These are phyloP conservation scores for Apamea sordens DNA, from an alignment of 2,888 invertebrate genomes.

Conservation along the genomic window DNA sequence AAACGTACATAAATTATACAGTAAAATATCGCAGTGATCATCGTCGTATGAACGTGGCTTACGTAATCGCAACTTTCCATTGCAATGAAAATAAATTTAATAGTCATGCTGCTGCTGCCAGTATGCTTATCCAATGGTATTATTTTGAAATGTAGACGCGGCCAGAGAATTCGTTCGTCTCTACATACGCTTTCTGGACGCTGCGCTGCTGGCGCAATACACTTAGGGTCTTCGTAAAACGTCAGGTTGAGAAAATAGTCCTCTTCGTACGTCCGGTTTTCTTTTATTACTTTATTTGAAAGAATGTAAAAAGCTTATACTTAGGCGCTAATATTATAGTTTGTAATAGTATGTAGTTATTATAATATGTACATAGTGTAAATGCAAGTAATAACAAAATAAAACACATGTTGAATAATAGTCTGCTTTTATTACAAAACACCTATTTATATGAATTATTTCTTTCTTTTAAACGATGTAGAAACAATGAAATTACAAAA, in stretches of 20 bases:
- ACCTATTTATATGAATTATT: not conserved
- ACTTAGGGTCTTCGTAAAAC: not conserved
- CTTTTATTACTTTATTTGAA: not conserved
- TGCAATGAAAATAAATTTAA: not conserved
- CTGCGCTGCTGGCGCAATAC: not conserved
- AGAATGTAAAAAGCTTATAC: not conserved
- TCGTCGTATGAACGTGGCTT: not conserved
- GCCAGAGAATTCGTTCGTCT: not conserved
- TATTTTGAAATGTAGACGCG: not conserved
- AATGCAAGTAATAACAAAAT: conserved; percentile 1
- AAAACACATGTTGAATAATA: conserved; percentile 2
- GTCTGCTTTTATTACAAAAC: not conserved
- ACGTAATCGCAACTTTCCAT: not conserved
- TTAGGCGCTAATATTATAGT: not conserved
- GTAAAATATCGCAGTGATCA: not conserved
- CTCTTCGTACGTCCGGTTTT: not conserved
- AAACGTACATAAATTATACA: too few species aligned
- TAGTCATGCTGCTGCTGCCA: not conserved
- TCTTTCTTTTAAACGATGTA: not conserved
- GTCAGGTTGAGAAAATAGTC: not conserved
- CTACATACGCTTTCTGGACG: not conserved
- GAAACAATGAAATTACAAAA: not conserved
- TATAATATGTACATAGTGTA: conserved; percentile 1
- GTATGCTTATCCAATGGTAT: not conserved
- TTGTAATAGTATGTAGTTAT: not conserved